Evolutionary conservation across 2,113 vertebrate species (phyloP).

Genomic region (Tenebrosternarchus preto): DNA sequence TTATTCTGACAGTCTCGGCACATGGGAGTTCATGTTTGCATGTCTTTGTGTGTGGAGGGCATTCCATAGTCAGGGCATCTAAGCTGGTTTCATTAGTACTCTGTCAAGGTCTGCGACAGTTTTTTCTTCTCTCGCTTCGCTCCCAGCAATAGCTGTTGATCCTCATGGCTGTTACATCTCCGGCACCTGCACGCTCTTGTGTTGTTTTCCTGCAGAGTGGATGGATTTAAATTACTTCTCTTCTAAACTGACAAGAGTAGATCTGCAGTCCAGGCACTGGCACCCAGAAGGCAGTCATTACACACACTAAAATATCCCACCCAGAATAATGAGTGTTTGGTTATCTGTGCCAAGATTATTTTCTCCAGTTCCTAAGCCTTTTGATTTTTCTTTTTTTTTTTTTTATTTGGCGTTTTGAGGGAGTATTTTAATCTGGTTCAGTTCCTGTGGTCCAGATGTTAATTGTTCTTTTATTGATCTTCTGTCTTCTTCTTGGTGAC

Average conservation of each 20-base stretch:
- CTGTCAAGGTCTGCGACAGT: conserved; percentile 19
- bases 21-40: neutral
- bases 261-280: neutral
- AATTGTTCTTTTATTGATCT: no score
- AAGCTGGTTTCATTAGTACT: conserved; percentile 18
- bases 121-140: conserved; percentile 8
- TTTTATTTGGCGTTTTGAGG: no score
- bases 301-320: neutral
- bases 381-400: no score
- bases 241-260: neutral
- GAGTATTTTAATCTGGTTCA: no score
- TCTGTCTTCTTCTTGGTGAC: no score
- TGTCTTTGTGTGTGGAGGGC: conserved; percentile 19
- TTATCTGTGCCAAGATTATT: neutral
- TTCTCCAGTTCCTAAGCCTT: neutral
- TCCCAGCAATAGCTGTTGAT: neutral
- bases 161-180: conserved; percentile 11
- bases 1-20: neutral
- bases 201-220: conserved; percentile 15
- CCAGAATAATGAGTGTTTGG: conserved; percentile 7
- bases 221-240: conserved; percentile 23
- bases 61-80: conserved; percentile 11
- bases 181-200: neutral
- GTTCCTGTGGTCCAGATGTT: no score
- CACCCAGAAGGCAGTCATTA: neutral